Evolutionary conservation across 2,888 invertebrate genomes (phyloP), one percentile per base, ranked within the genome.

Genomic region (Herminia tarsipennalis): DNA sequence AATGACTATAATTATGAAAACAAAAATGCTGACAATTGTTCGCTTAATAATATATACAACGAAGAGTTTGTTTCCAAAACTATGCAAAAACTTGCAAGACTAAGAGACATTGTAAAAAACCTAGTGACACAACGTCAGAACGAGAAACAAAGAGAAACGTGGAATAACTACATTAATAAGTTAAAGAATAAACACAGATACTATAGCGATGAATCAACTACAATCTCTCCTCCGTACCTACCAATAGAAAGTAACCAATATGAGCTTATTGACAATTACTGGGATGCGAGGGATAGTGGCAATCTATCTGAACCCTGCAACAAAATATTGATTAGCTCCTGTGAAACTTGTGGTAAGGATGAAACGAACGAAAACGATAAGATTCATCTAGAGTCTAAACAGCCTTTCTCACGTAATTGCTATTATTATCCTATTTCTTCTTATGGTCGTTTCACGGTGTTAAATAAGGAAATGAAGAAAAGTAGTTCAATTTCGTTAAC

Each of bases 141-240:
- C 42, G 81, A 85, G 44, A 84, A 79, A 56, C 68, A 81, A 35
- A 70, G 60, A 29, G 76, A 80, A 42, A 56, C 68, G 1, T 86
- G 84, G 82, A 81, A 84, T 49, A 84, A 81, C 39, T 86, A 80
- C 30, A 81, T 89, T n/a, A 81, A 83, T 27, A 66, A 77, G 22
- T 62, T 86, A 21, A 82, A 78, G 49, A 78, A 70, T 41, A 87
- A 77, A 58, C 78, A 85, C 35, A 42, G 38, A 16, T 48, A 60
- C 42, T 50, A 56, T n/a, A 60, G 45, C 27, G 54, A 54, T 34
- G 43, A 51, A 44, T 54, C 40, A 9, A 50, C 9, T 29, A 55
- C 14, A 32, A 66, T 51, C 38, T 30, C 38, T 2, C 58, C 53
- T n/a, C 48, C 56, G 28, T 65, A 50, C 14, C 46, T 44, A n/a